Percentiles rank a stretch among this genome's conserved stretches.
These are phyloP conservation scores for Trichomycterus rosablanca DNA, from an alignment of 2,113 vertebrate genomes.

Conservation along the genomic window DNA sequence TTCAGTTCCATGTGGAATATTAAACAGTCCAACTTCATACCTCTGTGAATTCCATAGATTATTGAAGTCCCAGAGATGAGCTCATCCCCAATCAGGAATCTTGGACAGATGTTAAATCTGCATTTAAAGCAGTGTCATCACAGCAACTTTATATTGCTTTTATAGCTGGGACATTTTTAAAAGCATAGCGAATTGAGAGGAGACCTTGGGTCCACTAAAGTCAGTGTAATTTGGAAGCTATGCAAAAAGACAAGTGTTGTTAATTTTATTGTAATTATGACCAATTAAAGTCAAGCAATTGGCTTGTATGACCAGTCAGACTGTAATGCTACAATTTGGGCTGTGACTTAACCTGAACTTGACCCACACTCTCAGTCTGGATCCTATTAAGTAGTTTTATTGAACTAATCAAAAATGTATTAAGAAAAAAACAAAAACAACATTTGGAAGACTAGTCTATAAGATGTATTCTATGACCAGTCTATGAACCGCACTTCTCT, in stretches of 20 bases:
- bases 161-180: conserved; percentile 15
- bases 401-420: conserved; percentile 3
- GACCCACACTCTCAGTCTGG: no score
- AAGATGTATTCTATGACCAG: no score
- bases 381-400: conserved; percentile 3
- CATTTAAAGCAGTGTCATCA: not conserved
- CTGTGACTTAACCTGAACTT: conserved; percentile 28
- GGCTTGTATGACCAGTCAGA: conserved; percentile 28
- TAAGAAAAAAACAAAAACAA: not conserved
- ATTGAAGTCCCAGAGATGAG: no score
- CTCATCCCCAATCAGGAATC: no score
- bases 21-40: no score
- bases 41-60: no score
- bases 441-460: no score
- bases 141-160: conserved; percentile 1
- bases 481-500: conserved; percentile 14
- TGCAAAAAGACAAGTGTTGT: conserved; percentile 36
- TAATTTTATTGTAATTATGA: conserved; percentile 35
- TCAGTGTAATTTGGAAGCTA: conserved; percentile 38
- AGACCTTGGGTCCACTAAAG: conserved; percentile 12
- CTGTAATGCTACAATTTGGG: conserved; percentile 12
- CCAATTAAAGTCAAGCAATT: conserved; percentile 35
- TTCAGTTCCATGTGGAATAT: no score
- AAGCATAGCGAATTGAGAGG: conserved; percentile 33
- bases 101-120: no score